These are phyloP conservation scores for Odontophorus gujanensis DNA, from an alignment of 2,113 vertebrate genomes.

Conservation along the genomic window DNA sequence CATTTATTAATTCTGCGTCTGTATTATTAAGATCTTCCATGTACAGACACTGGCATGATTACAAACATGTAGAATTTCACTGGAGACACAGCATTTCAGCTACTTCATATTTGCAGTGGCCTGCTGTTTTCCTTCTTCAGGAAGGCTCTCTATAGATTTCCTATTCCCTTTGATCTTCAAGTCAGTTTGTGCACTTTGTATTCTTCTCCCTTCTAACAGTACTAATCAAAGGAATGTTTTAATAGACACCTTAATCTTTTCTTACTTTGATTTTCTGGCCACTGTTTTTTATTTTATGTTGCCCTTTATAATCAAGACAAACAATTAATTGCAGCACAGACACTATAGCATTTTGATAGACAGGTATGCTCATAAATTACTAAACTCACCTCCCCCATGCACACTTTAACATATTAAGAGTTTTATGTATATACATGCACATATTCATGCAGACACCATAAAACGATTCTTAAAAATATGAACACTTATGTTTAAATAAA, in stretches of 20 bases:
- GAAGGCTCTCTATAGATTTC: not conserved
- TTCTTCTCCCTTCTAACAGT: not conserved
- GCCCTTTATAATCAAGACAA: not conserved
- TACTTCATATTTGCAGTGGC: not conserved
- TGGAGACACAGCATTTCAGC: not conserved
- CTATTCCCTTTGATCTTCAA: not conserved
- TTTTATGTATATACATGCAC: not conserved
- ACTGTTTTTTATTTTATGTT: not conserved
- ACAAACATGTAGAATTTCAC: not conserved
- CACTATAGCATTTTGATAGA: not conserved
- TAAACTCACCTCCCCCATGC: not conserved
- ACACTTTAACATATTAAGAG: not conserved
- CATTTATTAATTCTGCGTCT: not conserved
- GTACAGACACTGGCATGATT: not conserved
- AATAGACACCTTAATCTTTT: not conserved
- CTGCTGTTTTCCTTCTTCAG: not conserved
- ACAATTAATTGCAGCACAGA: not conserved
- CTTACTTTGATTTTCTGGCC: not conserved
- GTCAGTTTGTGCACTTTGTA: not conserved
- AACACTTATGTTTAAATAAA: not conserved
- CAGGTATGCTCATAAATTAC: not conserved
- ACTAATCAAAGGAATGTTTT: slow-evolving; percentile 10
- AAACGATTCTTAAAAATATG: not conserved
- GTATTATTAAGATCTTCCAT: not conserved
- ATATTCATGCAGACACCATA: not conserved